Conservation (phyloP, 2,797 vertebrate species). For the Calcarius lapponicus region DNA sequence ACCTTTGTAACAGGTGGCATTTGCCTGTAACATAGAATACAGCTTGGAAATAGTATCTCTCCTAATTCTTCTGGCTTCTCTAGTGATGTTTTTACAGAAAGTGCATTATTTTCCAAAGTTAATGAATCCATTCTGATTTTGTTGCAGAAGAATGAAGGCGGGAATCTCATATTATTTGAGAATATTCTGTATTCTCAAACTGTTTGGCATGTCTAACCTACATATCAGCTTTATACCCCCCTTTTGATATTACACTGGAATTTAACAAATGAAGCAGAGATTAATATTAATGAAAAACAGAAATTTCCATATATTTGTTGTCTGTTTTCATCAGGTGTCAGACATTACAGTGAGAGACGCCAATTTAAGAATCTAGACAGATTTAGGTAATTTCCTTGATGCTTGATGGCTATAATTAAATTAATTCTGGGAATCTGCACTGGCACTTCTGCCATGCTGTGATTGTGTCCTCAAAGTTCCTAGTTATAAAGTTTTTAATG, state of each 20-base stretch:
- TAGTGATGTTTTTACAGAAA: background rate
- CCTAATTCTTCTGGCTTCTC: background rate
- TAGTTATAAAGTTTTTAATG: slow-evolving; percentile 40
- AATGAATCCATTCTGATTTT: background rate
- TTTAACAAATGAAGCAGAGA: slow-evolving; percentile 33
- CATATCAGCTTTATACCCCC: background rate
- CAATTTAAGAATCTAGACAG: slow-evolving; percentile 46
- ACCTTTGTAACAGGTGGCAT: background rate
- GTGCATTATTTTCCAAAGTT: background rate
- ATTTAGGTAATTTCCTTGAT: slow-evolving; percentile 51
- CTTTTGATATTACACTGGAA: slow-evolving; percentile 34
- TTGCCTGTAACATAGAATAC: background rate
- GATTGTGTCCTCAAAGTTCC: background rate
- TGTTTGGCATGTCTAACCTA: background rate
- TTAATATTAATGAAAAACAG: slow-evolving; percentile 24
- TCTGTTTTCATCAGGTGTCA: slow-evolving; percentile 51
- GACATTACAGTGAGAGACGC: slow-evolving; percentile 27
- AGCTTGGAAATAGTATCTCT: background rate
- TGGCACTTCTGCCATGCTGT: background rate
- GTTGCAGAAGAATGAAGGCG: background rate
- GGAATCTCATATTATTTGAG: background rate
- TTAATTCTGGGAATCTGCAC: slow-evolving; percentile 51
- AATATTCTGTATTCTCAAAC: background rate
- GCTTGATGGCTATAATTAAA: slow-evolving; percentile 54
- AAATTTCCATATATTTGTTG: slow-evolving; percentile 61